Base-by-base conservation (phyloP, 2,888 invertebrate species). In the Entomobrya multifasciata region DNA sequence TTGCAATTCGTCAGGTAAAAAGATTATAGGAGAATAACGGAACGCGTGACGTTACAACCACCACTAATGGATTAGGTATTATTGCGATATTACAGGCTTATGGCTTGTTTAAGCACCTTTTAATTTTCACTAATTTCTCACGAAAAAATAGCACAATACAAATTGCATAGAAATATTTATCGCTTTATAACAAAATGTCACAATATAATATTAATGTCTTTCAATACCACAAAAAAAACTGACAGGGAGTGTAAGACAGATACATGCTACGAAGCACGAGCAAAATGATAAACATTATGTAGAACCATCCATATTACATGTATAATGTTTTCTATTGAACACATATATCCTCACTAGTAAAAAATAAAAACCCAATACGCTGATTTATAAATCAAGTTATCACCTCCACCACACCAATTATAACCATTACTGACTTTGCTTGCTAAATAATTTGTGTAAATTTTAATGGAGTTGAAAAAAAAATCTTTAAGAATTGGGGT, bases 261-360 rank as follows among this genome's bases (percentile, higher is more conserved):
- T 36, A 65, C 49, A 22, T 52, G 30, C 17, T 47, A 36, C 27
- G 57, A 17, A 82, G 74, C 76, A 83, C 76, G 62, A 82, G 41
- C n/a, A n/a, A n/a, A n/a, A n/a, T n/a, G 20, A 52, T 67, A 67
- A 27, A 65, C 49, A 17, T 49, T 20, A 52, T 52, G 67, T 25
- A 65, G 47, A 17, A 20, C 36, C 20, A 25, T 72, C n/a, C n/a
- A 70, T 47, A 72, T 49, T 44, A 52, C 27, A 57, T 49, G 1
- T 49, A 67, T 65, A 70, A 65, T 81, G 55, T n/a, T 81, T 47
- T 81, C 30, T 62, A 55, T 52, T 83, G 83, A 83, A 83, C 83
- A 83, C 83, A 83, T 81, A 81, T 83, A 65, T 74, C 83, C 76
- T 76, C 83, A 83, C 83, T 83, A 82, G 55, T 65, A 10, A 70